Conservation (phyloP, 2,797 vertebrate species). For the Microhierax caerulescens region DNA sequence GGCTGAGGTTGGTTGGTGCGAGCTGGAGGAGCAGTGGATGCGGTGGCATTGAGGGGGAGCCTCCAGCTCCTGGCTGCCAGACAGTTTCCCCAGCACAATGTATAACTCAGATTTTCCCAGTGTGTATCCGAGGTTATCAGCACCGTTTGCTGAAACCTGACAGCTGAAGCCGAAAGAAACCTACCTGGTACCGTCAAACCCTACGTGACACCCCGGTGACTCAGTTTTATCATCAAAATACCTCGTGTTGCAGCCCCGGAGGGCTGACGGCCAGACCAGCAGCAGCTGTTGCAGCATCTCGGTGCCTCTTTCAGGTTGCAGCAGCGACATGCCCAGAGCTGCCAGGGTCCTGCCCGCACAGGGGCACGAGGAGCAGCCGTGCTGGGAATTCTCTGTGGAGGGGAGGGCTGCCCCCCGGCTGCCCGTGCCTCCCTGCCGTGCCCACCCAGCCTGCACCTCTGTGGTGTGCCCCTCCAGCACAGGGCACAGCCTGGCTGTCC, state of each 20-base stretch:
- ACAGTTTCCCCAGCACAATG: background rate
- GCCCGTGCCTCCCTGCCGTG: background rate
- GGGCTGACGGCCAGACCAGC: background rate
- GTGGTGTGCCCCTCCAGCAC: background rate
- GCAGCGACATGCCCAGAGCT: background rate
- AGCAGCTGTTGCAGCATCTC: background rate
- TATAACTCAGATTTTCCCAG: background rate
- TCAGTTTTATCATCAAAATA: background rate
- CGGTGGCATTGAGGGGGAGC: background rate
- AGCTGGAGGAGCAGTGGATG: background rate
- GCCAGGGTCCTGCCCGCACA: accelerated
- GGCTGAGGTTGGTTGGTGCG: background rate
- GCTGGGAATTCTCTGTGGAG: background rate
- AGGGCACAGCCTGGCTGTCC: background rate
- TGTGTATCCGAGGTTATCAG: background rate
- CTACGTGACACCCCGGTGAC: background rate
- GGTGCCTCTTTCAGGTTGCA: background rate
- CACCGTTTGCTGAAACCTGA: background rate
- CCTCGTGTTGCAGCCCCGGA: background rate
- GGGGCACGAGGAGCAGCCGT: accelerated
- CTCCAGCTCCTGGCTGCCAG: background rate
- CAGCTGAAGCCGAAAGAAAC: background rate
- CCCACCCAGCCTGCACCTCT: background rate
- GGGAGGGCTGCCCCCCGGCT: background rate
- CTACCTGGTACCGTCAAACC: background rate